Base-by-base conservation (phyloP, 1,140 invertebrate genomes). In the Drosophila suzukii region DNA sequence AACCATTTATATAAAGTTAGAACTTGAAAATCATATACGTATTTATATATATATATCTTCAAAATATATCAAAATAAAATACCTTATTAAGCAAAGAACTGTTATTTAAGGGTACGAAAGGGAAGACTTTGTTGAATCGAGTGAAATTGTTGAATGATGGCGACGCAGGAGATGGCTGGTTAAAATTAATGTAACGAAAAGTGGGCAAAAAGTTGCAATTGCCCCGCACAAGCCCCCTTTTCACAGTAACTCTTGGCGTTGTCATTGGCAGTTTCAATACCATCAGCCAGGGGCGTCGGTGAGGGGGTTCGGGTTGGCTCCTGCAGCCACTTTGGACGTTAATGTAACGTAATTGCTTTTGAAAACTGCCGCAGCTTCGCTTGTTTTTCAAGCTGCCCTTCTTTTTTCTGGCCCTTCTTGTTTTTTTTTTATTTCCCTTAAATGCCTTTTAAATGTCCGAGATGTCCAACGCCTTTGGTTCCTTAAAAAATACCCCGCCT, bases 321-420 rank as follows among this genome's bases (percentile, higher is more conserved):
- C 43, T 57, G 65, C 78, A 75, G 79, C 70, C 78, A 78, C 82
- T 85, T 73, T 79, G 79, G 46, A 73, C 83, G 57, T 88, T 86
- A 86, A 86, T 83, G 83, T 82, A 73, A 88, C 62, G 83, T 88
- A 88, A 86, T 86, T 86, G 83, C 81, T 88, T 85, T 83, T 80
- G 72, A 83, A 83, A 81, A 82, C 58, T 60, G 74, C 57, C 78
- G 57, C 62, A 61, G 75, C 59, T 61, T 67, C 53, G 74, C 71
- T 62, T 71, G 49, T 30, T 47, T 59, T 58, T 44, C 68, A 65
- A 32, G 56, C 39, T 72, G 46, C 55, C 62, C 66, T 62, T 76
- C 75, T 50, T 67, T 75, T 62, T 54, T 27, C 55, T 0, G 39
- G 44, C 5, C 34, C 12, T 38, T 24, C 49, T 44, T 63, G 17